Evolutionary conservation across 2,113 vertebrate species (phyloP).

Genomic region (Nothobranchius kuhntae): DNA sequence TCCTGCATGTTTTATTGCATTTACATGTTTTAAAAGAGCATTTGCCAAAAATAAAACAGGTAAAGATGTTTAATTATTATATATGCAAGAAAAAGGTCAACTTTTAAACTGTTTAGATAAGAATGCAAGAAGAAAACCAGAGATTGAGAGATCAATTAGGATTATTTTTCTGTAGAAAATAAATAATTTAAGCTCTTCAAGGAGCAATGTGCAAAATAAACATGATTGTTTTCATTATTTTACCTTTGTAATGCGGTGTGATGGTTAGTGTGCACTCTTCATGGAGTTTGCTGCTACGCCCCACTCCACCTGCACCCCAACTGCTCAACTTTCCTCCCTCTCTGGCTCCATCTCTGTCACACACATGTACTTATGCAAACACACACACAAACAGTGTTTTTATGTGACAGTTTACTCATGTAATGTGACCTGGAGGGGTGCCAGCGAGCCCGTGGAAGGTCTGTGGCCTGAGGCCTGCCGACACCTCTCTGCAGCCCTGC

Average conservation of each 20-base stretch:
- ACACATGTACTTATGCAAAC: conserved; percentile 48
- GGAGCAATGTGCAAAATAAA: conserved; percentile 23
- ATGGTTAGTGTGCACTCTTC: conserved; percentile 24
- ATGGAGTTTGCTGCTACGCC: conserved; percentile 41
- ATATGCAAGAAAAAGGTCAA: no score
- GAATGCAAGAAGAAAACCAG: no score
- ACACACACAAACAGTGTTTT: conserved; percentile 42
- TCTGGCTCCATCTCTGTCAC: conserved; percentile 25
- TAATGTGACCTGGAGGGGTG: conserved; percentile 84
- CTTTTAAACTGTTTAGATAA: no score
- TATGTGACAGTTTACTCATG: conserved; percentile 75
- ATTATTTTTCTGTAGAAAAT: neutral
- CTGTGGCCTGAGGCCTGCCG: conserved; percentile 69
- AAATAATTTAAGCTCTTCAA: neutral
- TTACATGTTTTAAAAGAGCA: neutral
- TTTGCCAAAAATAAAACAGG: neutral
- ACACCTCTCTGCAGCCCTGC: conserved; percentile 84
- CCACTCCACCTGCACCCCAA: conserved; percentile 35
- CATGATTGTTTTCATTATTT: conserved; percentile 48
- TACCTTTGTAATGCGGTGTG: neutral
- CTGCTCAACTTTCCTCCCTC: conserved; percentile 23
- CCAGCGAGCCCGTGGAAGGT: conserved; percentile 75
- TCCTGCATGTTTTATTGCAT: neutral
- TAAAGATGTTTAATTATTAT: no score
- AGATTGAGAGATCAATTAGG: no score